phyloP scores from a whole-genome alignment of 2,113 vertebrate species.

The Vulpes lagopus region DNA sequence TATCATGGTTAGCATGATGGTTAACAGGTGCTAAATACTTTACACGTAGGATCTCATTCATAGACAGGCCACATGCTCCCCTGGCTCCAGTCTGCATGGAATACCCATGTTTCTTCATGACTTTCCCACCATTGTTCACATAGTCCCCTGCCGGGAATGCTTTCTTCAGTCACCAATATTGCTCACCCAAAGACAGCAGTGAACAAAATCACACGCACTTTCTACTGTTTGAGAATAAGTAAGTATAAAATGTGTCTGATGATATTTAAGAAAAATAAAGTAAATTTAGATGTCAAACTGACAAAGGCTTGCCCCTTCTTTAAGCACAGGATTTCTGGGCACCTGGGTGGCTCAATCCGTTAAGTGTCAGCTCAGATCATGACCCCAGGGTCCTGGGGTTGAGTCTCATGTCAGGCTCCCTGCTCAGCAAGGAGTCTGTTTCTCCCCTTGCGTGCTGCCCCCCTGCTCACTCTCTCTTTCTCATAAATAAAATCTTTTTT shows the following conservation, averaged over 20 bases:
- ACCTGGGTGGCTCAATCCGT: no score
- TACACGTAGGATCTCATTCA: neutral
- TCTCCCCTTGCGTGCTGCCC: no score
- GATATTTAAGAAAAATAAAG: neutral
- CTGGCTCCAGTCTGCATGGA: neutral
- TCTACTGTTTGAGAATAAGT: neutral
- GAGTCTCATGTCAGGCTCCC: no score
- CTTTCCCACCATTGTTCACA: neutral
- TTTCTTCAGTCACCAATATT: neutral
- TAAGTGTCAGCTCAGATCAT: no score
- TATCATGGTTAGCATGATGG: neutral
- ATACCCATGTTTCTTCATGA: neutral
- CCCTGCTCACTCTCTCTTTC: no score
- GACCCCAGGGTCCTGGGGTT: no score
- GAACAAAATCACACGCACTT: neutral
- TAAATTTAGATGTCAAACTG: neutral
- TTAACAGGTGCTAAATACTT: neutral
- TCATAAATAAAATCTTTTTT: no score
- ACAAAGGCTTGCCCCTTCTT: neutral
- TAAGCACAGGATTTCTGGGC: neutral
- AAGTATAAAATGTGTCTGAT: neutral
- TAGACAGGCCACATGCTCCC: neutral
- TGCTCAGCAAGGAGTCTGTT: no score
- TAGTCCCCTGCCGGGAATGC: neutral
- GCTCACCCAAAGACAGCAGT: neutral